phyloP scores from a whole-genome alignment of 2,888 invertebrate species.

The Euzophera pinguis region DNA sequence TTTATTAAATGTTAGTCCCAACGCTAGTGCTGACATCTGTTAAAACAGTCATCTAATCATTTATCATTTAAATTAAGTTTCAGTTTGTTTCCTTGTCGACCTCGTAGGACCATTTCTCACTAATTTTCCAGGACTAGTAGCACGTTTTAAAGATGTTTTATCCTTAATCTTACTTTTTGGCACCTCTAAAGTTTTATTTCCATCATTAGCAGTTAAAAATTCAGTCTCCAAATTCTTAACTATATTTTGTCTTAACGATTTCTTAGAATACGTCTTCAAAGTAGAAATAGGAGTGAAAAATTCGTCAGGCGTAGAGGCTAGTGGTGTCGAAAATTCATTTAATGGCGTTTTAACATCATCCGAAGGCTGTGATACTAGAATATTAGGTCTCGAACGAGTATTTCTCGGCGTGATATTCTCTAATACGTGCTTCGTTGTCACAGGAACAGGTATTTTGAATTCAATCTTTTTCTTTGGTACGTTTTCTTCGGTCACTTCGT shows the following conservation, averaged over 20 bases:
- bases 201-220: slow-evolving; percentile 43
- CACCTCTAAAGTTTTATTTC: slow-evolving; percentile 14
- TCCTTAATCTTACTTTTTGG: slow-evolving; percentile 9
- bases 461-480: slow-evolving; percentile 31
- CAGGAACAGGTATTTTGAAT: slow-evolving; percentile 60
- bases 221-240: slow-evolving; percentile 62
- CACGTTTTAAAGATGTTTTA: slow-evolving; percentile 38
- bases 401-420: slow-evolving; percentile 53
- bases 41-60: background rate
- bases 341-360: slow-evolving; percentile 24
- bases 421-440: slow-evolving; percentile 38
- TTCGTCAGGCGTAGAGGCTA: slow-evolving; percentile 39
- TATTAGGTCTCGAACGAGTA: slow-evolving; percentile 29
- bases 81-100: slow-evolving; percentile 21
- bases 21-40: too few relatives aligned
- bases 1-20: too few relatives aligned
- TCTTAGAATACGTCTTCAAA: slow-evolving; percentile 50
- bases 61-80: background rate
- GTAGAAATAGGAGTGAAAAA: slow-evolving; percentile 61
- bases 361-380: slow-evolving; percentile 32
- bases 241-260: slow-evolving; percentile 37
- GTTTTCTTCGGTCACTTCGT: slow-evolving; percentile 37
- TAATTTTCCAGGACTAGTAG: slow-evolving; percentile 57
- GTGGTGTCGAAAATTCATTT: slow-evolving; percentile 47
- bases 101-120: slow-evolving; percentile 26